Conservation (phyloP, 1,140 invertebrate species). For the Cylas formicarius region DNA sequence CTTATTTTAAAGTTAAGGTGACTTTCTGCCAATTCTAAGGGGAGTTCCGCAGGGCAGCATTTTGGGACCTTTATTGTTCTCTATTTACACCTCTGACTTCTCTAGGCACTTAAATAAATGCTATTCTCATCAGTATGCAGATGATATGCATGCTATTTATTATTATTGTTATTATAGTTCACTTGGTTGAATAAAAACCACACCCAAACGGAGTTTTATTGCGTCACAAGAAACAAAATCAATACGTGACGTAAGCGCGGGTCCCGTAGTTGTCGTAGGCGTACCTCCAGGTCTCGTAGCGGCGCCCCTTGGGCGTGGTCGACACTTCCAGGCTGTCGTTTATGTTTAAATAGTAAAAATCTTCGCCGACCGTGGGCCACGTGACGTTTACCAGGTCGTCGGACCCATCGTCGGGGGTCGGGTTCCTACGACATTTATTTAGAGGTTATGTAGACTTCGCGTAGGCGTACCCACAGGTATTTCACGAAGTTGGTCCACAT, state of each 20-base stretch:
- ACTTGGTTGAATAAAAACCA: too few species aligned
- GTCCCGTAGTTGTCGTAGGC: conserved; percentile 4
- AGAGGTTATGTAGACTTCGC: background rate
- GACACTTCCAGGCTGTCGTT: conserved; percentile 11
- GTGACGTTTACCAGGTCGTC: conserved; percentile 8
- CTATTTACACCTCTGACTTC: too few species aligned
- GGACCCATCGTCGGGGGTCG: conserved; percentile 13
- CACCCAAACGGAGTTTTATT: too few species aligned
- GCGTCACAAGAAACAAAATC: too few species aligned
- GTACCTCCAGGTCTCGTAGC: conserved; percentile 11
- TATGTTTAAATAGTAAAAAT: conserved; percentile 13
- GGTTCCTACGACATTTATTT: conserved; percentile 9
- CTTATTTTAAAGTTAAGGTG: too few species aligned
- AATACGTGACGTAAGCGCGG: conserved; percentile 5
- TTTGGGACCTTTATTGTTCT: too few species aligned
- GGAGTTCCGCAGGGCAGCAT: too few species aligned
- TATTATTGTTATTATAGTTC: too few species aligned
- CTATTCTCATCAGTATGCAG: too few species aligned
- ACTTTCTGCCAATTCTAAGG: too few species aligned
- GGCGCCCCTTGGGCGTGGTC: conserved; percentile 8
- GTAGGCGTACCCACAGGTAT: conserved; percentile 9
- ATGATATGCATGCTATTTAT: too few species aligned
- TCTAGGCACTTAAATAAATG: too few species aligned
- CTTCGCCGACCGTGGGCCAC: conserved; percentile 8
- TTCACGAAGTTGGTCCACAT: conserved; percentile 15